Percentiles rank a stretch among this genome's conserved stretches.
Evolutionary conservation across 1,140 invertebrate species (phyloP).

Genomic region (Probaryconus sp.): DNA sequence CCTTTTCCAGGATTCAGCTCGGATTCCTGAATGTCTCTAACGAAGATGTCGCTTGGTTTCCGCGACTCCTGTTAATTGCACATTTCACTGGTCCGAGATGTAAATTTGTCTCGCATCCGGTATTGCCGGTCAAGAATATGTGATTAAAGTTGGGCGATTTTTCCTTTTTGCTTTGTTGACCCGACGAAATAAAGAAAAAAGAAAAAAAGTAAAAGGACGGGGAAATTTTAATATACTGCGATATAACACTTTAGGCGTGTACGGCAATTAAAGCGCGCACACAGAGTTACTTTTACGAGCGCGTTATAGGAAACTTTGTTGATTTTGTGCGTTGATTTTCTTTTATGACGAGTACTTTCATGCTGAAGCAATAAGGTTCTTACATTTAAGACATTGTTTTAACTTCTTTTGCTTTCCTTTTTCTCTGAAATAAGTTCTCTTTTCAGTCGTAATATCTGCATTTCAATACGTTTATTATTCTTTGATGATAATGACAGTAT

Average conservation of each 20-base stretch:
- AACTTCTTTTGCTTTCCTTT: neutral
- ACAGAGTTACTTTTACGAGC: conserved; percentile 44
- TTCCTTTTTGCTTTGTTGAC: conserved; percentile 4
- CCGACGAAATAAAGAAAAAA: neutral
- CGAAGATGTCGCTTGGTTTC: conserved; percentile 37
- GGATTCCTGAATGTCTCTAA: conserved; percentile 16
- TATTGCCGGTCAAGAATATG: conserved; percentile 15
- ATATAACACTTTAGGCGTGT: conserved; percentile 49
- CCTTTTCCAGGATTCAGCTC: conserved; percentile 27
- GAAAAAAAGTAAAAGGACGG: neutral
- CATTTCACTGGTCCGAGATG: conserved; percentile 21
- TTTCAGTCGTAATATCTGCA: no score
- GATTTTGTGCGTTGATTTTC: conserved; percentile 32
- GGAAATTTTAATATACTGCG: conserved; percentile 42
- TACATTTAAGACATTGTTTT: conserved; percentile 19
- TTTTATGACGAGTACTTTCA: conserved; percentile 38
- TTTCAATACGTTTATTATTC: no score
- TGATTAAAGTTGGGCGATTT: conserved; percentile 7
- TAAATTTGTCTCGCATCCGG: conserved; percentile 44
- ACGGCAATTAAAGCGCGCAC: conserved; percentile 41
- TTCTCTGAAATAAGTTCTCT: neutral
- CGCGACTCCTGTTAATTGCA: conserved; percentile 57
- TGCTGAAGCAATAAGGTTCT: conserved; percentile 14
- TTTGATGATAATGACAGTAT: no score
- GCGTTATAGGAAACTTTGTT: conserved; percentile 28